These are phyloP conservation scores for Myotis daubentonii DNA, from an alignment of 2,797 vertebrate species.

Conservation along the genomic window DNA sequence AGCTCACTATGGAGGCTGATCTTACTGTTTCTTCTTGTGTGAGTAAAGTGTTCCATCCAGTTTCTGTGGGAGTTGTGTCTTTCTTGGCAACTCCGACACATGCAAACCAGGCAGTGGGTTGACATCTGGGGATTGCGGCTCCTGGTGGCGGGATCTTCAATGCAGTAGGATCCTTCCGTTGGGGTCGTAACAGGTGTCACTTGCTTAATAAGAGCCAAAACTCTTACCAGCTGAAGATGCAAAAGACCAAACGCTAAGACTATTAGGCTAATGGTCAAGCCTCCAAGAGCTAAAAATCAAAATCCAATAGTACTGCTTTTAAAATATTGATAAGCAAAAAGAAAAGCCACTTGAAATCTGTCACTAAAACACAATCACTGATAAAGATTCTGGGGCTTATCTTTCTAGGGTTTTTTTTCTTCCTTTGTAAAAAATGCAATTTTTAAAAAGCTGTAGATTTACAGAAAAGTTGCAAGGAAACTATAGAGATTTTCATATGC, in stretches of 20 bases:
- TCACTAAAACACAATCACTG: background rate
- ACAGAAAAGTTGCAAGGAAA: background rate
- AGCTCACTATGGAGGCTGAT: background rate
- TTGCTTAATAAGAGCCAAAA: background rate
- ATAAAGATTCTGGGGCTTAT: background rate
- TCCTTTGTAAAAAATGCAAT: background rate
- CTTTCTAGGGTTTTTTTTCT: background rate
- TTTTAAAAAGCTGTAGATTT: background rate
- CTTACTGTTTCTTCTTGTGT: background rate
- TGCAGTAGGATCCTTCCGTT: background rate
- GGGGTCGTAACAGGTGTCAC: background rate
- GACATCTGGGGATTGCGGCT: background rate
- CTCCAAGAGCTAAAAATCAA: conserved; percentile 8
- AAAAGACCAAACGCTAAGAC: background rate
- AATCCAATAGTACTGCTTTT: background rate
- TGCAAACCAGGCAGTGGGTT: background rate
- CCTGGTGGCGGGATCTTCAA: background rate
- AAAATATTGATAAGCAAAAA: conserved; percentile 2
- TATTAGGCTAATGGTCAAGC: background rate
- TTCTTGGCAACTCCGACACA: background rate
- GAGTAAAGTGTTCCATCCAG: background rate
- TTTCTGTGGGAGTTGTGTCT: background rate
- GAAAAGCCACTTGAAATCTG: background rate
- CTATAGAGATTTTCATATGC: background rate
- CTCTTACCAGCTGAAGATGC: background rate